Base-by-base conservation (phyloP, 2,888 invertebrate genomes). In the Globia sparganii region DNA sequence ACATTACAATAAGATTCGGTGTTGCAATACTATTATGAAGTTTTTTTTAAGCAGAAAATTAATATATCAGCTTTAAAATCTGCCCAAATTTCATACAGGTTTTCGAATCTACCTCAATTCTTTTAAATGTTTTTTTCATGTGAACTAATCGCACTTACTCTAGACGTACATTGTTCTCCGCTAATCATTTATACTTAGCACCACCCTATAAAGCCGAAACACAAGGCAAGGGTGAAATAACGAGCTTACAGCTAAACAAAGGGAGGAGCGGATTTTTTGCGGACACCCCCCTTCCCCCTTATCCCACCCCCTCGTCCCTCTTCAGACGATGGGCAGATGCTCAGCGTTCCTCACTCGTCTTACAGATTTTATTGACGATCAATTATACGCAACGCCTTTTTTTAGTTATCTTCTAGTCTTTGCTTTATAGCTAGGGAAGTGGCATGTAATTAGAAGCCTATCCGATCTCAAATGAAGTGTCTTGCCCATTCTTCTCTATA, bases 151-250 rank as follows among this genome's bases (percentile, higher is more conserved):
- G 34, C 5, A 34, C 34, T 61, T 37, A 13, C 25, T 34, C 4
- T 59, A 18, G 3, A 6, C n/a, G n/a, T n/a, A n/a, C 1, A 4
- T 34, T 25, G 5, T 34, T 61, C 1, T 72, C 66, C 85, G 85
- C 85, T 73, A 34, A 61, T 68, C 53, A 75, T 66, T 70, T 67
- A 25, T 80, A 49, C 40, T 83, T 86, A 83, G 77, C 68, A 87
- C 89, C 89, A 86, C 72, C 77, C 85, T 71, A 83, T 85, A 87
- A 90, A 90, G 88, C 81, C 88, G 85, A 91, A 93, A 92, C 91
- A 91, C 90, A 89, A 90, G 89, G 91, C 92, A 92, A 93, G 94
- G 94, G 93, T 93, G 89, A 92, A 93, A 93, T 94, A 94, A 94
- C 93, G 92, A 94, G 93, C 91, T 93, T 91, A 93, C 81, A 88